Percentiles rank a stretch among this genome's conserved stretches.
These are phyloP conservation scores for Microchrysa polita DNA, from an alignment of 2,888 invertebrate species.

Conservation along the genomic window DNA sequence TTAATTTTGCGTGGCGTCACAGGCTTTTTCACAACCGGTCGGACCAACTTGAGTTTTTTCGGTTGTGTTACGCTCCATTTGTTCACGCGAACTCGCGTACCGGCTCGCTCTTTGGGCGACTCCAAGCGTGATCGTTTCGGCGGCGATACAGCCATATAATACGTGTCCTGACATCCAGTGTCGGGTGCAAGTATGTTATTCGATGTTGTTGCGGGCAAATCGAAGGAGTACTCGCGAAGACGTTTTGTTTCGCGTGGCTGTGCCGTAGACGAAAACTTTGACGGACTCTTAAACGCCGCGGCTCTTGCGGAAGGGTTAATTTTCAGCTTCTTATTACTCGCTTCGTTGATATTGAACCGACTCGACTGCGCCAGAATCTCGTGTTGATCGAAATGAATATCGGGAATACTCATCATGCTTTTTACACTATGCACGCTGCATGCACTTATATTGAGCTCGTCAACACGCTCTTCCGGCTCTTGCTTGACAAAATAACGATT, in stretches of 20 bases:
- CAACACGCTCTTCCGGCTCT: conserved; percentile 48
- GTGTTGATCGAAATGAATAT: conserved; percentile 60
- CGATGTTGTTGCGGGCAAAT: background rate
- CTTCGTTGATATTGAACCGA: conserved; percentile 62
- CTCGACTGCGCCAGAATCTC: conserved; percentile 64
- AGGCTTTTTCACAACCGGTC: conserved; percentile 57
- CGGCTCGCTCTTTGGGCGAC: conserved; percentile 36
- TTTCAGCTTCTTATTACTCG: conserved; percentile 6
- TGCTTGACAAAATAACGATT: conserved; percentile 60
- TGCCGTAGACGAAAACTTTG: background rate
- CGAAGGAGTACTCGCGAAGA: background rate
- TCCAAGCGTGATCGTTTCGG: conserved; percentile 60
- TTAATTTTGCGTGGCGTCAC: conserved; percentile 56
- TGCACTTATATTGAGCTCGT: conserved; percentile 53
- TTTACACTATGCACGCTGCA: conserved; percentile 47
- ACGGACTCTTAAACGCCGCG: background rate
- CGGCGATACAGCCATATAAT: conserved; percentile 56
- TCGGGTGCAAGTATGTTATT: conserved; percentile 3
- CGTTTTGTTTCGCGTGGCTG: conserved; percentile 10
- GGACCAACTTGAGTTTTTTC: conserved; percentile 48
- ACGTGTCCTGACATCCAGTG: background rate
- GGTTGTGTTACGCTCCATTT: conserved; percentile 58
- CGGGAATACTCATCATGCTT: conserved; percentile 56
- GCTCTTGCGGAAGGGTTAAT: background rate
- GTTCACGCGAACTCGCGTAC: conserved; percentile 47